Evolutionary conservation across 2,888 invertebrate genomes (phyloP), one percentile per base, ranked within the genome.

Genomic region (Apotomis capreana): DNA sequence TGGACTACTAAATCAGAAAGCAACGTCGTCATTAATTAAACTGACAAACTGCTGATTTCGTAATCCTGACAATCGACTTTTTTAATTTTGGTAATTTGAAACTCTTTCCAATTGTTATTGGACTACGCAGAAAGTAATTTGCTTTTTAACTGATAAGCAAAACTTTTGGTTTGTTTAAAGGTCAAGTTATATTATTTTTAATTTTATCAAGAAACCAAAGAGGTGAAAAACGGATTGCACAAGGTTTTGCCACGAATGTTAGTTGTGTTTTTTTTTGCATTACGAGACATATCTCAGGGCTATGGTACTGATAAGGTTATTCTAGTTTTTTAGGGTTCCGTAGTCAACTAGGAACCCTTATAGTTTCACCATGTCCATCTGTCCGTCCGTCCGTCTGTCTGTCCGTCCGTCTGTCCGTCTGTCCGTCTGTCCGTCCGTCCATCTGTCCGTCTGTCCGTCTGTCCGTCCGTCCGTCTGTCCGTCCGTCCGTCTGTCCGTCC

Each of bases 1-100:
- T 65, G 55, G 46, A 12, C 8, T 65, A 26, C 10, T 40, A 58
- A 15, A 26, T 54, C 65, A 26, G 67, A 62, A 58, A 67, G 51
- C 44, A 58, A 62, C 62, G 44, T 63, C 40, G 58, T 68, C 57
- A 68, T 70, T 71, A 72, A 72, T 63, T 68, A 52, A 68, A 71
- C 62, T 71, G 71, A 62, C 67, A 62, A 71, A 68, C 71, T 71
- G 52, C 44, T 68, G 58, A 26, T 70, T 65, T 59, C 44, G 46
- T 63, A 68, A 63, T 58, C 62, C 59, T 46, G 62, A 26, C 46
- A 63, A 59, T 68, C 54, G 63, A 68, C 57, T 49, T 51, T 44
- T 63, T 58, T 49, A 12, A 37, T 64, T 64, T 40, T 37, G 51
- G 12, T 46, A 54, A 9, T 1, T 69, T 62, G 10, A 15, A 44